These are phyloP conservation scores for Diogma glabrata DNA, from an alignment of 2,888 invertebrate species.

Conservation along the genomic window DNA sequence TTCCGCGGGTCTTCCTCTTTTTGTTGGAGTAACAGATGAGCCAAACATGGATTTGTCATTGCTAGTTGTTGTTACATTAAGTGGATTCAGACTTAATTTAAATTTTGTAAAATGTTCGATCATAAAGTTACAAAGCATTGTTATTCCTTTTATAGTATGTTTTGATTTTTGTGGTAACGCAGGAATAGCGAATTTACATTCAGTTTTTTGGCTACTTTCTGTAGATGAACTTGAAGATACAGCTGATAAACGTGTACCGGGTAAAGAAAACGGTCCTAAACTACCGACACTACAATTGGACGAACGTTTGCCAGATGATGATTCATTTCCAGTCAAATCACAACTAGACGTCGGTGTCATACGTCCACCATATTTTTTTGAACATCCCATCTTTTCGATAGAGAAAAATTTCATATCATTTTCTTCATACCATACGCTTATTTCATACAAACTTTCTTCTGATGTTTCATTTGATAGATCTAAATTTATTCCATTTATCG, in stretches of 20 bases:
- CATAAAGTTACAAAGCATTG: slow-evolving; percentile 21
- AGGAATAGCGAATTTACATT: slow-evolving; percentile 10
- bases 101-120: slow-evolving; percentile 22
- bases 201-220: slow-evolving; percentile 16
- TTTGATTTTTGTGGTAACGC: slow-evolving; percentile 13
- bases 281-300: slow-evolving; percentile 21
- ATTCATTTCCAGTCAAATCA: slow-evolving; percentile 11
- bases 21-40: not conserved
- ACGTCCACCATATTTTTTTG: not conserved
- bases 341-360: not conserved
- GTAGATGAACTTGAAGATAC: slow-evolving; percentile 12
- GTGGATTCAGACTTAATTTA: slow-evolving; percentile 16
- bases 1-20: not conserved
- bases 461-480: not conserved
- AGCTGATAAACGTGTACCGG: slow-evolving; percentile 11
- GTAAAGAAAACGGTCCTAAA: slow-evolving; percentile 16
- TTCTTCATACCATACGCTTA: slow-evolving; percentile 19
- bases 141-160: slow-evolving; percentile 18
- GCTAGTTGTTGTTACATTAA: not conserved
- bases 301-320: slow-evolving; percentile 12
- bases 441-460: slow-evolving; percentile 19
- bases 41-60: too few relatives aligned
- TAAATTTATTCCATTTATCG: not conserved
- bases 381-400: slow-evolving; percentile 17
- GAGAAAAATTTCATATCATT: slow-evolving; percentile 20